Evolutionary conservation across 2,888 invertebrate genomes (phyloP), one percentile per base, ranked within the genome.

Genomic region (Calameuta idolon): DNA sequence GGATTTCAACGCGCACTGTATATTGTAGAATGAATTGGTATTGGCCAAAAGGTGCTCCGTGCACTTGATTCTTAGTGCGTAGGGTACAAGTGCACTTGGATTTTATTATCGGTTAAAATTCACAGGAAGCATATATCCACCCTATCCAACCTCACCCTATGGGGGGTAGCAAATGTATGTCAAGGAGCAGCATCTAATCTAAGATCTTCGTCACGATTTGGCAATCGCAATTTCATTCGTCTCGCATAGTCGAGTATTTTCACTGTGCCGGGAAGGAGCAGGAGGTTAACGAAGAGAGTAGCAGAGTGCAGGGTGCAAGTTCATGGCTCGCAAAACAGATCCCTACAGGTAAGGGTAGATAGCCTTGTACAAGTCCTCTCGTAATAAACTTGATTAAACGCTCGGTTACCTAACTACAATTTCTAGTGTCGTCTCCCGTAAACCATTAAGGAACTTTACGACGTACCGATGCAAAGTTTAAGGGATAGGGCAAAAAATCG

Each of bases 361-460:
- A 73, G 71, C 73, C 71, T 34, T 75, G 76, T 71, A 76, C 71
- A 12, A 73, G 76, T 35, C 78, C 76, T 75, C 71, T 35, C 35
- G 78, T 73, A 55, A 75, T 75, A 78, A 78, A 78, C 78, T 78
- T 76, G 78, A 78, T 78, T 78, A 78, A 78, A 78, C 37, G 76
- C 78, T 40, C 68, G 68, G 73, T 34, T 74, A 78, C 71, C 69
- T 74, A 69, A 69, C 23, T 55, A 55, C 55, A 55, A 23, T 55
- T 55, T 23, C 23, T 9, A 55, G 55, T 55, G 55, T 55, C 55
- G 55, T 55, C 23, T 23, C 2, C 9, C 9, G 55, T 55, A 23
- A 23, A 55, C 55, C 23, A 9, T 55, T 55, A 23, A 55, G 55
- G 55, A 23, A 55, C 55, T 55, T 55, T 55, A 55, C 55, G 9